A percentile compares a stretch with the other conserved stretches of the same genome.
phyloP scores from a whole-genome alignment of 2,113 vertebrate species.

The Plecturocebus donacophilus region DNA sequence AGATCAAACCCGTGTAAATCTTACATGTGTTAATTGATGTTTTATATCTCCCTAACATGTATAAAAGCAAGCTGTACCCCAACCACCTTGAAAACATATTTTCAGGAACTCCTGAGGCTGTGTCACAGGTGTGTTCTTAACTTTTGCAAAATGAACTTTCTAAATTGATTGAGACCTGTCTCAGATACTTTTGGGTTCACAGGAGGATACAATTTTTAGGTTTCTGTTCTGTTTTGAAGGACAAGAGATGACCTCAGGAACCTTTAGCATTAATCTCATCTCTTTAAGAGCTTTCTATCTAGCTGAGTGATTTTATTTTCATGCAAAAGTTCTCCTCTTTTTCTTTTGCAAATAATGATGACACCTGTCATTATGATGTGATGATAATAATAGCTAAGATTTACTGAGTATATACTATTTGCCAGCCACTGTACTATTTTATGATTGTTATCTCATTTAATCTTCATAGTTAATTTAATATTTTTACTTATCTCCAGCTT shows the following conservation, averaged over 20 bases:
- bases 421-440: neutral
- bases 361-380: neutral
- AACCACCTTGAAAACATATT: no score
- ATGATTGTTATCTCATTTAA: neutral
- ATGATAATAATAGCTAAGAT: neutral
- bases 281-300: neutral
- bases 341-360: neutral
- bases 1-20: no score
- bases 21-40: no score
- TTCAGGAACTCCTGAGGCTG: no score
- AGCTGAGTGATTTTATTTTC: neutral
- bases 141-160: no score
- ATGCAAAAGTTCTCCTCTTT: neutral
- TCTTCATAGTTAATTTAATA: neutral
- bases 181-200: no score
- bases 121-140: no score
- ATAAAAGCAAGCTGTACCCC: no score
- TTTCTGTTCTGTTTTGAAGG: neutral
- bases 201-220: neutral
- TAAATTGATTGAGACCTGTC: no score
- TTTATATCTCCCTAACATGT: no score
- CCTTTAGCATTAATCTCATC: neutral
- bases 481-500: slow-evolving; percentile 22
- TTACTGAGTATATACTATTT: neutral
- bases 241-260: neutral